Evolutionary conservation across 2,797 vertebrate genomes (phyloP).

Genomic region (Scyliorhinus canicula): DNA sequence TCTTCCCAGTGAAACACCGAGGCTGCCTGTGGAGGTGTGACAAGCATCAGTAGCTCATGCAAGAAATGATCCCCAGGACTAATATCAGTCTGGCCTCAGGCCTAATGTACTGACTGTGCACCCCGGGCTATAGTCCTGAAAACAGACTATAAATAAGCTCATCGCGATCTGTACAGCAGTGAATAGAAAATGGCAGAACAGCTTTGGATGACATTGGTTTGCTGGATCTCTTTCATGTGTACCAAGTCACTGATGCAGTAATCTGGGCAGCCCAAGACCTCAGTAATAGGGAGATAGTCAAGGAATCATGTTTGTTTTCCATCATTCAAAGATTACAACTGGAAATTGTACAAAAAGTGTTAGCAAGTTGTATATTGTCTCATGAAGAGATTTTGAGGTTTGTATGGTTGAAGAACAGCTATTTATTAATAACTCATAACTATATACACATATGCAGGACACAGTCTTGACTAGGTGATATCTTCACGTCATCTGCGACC

Average conservation of each 20-base stretch:
- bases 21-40: neutral
- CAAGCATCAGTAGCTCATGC: neutral
- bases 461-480: too few relatives aligned
- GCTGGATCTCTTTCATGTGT: neutral
- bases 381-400: too few relatives aligned
- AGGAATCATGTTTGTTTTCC: neutral
- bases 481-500: too few relatives aligned
- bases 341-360: neutral
- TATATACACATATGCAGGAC: too few relatives aligned
- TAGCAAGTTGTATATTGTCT: neutral
- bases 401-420: too few relatives aligned
- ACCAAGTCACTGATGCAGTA: neutral
- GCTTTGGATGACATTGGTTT: neutral
- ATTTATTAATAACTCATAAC: too few relatives aligned
- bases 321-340: neutral
- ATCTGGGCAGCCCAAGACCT: neutral
- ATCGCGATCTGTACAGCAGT: neutral
- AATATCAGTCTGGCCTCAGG: neutral
- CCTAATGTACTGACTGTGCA: neutral
- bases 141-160: neutral
- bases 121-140: neutral
- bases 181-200: neutral
- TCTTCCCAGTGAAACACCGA: neutral
- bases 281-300: neutral
- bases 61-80: neutral